Conservation (phyloP, 2,797 vertebrate species). For the Rhabdophis nuchalis region DNA sequence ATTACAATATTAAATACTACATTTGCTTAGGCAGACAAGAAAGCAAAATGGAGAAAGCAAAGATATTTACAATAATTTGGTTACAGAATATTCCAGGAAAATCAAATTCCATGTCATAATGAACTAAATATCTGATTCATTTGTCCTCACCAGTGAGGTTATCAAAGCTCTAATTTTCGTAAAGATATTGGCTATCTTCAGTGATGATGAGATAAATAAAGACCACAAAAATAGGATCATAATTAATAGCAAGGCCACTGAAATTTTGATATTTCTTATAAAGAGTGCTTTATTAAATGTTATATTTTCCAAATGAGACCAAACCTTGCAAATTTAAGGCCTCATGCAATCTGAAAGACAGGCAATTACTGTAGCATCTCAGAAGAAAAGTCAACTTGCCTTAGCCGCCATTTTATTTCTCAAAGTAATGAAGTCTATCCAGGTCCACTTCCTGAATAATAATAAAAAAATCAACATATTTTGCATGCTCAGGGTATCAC, state of each 20-base stretch:
- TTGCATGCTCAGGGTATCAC: not conserved
- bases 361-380: not conserved
- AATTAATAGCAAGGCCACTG: not conserved
- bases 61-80: not conserved
- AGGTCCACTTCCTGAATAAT: not conserved
- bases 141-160: not conserved
- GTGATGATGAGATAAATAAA: not conserved
- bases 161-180: not conserved
- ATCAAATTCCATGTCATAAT: not conserved
- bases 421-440: not conserved
- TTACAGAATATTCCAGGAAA: not conserved
- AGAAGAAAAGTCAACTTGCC: not conserved
- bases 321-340: not conserved
- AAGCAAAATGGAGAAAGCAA: not conserved
- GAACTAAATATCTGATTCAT: not conserved
- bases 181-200: not conserved
- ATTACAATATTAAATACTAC: not conserved
- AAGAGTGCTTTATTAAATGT: not conserved
- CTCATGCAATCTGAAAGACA: not conserved
- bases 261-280: not conserved
- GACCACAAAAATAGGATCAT: not conserved
- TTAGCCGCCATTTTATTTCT: not conserved
- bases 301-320: not conserved
- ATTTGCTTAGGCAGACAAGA: not conserved
- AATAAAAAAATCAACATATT: not conserved